Base-by-base conservation (phyloP, 2,113 vertebrate genomes). In the Pelodiscus sinensis region DNA sequence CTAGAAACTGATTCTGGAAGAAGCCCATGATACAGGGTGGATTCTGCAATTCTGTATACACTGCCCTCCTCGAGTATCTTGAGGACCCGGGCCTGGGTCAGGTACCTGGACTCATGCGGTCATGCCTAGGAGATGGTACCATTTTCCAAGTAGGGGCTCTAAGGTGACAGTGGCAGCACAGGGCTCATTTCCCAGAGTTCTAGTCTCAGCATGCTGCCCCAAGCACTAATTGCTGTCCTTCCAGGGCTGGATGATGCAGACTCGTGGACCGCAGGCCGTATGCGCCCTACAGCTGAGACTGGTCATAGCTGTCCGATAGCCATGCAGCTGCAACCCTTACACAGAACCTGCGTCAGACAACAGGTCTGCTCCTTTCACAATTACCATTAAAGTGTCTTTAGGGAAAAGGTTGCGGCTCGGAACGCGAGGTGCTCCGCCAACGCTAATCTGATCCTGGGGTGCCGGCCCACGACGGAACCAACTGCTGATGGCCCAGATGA, bases 401-500 rank as follows among this genome's bases (percentile, higher is more conserved):
- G 99, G 98, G 95, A 99, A 99, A 54, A 99, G 99, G 97, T 99
- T 99, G 55, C 99, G 98, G 98, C 99, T 99, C 50, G 99, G 99
- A 22, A 98, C 97, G 4, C 98, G 98, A 0, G 99, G 98, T 2
- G 98, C 97, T 44, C 99, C 99, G 0, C 98, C 98, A 0, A 98
- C 94, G 11, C 98, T 98, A 78, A 51, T 98, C 90, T 98, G 99
- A 96, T 99, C 99, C 95, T 99, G 99, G 7, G 99, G 98, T 50
- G 99, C 96, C 1, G 99, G 98, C 71, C 99, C 99, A 89, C 99
- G 97, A 55, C 99, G 99, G 94, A 99, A 99, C 99, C 99, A 99
- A 96, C 99, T 99, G 97, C 99, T 99, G 97, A 99, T 99, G 79
- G 99, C 99, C 99, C 99, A 99, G 97, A 99, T 99, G 96, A 99